Conservation (phyloP, 2,888 invertebrate genomes). For the Leptarthrus brevirostris region DNA sequence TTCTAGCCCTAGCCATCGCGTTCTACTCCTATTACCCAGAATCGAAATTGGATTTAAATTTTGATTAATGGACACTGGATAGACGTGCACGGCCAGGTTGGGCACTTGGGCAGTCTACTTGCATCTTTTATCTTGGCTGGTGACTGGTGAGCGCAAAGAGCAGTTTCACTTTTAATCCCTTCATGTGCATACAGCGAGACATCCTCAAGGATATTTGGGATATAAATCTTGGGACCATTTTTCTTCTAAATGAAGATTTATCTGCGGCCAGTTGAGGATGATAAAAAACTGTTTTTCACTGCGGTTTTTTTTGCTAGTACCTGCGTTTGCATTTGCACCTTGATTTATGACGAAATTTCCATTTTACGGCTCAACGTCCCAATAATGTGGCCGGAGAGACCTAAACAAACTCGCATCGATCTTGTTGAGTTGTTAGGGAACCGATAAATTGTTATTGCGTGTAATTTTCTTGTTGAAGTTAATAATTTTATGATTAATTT, state of each 20-base stretch:
- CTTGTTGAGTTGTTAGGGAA: conserved; percentile 46
- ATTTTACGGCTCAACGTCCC: conserved; percentile 31
- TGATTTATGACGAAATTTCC: conserved; percentile 42
- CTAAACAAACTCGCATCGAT: conserved; percentile 46
- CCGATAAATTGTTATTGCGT: conserved; percentile 46
- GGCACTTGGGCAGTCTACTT: conserved; percentile 4
- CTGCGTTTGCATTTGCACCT: conserved; percentile 27
- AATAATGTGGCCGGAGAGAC: not conserved
- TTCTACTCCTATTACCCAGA: conserved; percentile 47
- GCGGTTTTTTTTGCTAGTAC: not conserved
- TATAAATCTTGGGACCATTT: conserved; percentile 47
- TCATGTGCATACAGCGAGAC: conserved; percentile 20
- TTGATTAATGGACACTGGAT: conserved; percentile 38
- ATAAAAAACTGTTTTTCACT: conserved; percentile 9
- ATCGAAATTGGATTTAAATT: conserved; percentile 46
- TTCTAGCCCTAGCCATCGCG: conserved; percentile 34
- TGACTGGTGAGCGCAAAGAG: not conserved
- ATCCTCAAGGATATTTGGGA: conserved; percentile 48
- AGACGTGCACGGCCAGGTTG: conserved; percentile 1
- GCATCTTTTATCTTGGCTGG: conserved; percentile 3
- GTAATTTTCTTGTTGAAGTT: conserved; percentile 47
- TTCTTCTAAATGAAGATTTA: conserved; percentile 51
- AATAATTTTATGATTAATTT: conserved; percentile 49
- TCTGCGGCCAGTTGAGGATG: conserved; percentile 11
- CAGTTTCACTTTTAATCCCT: conserved; percentile 44